phyloP scores from a whole-genome alignment of 2,888 invertebrate genomes.

The Cosmorhoe ocellata region DNA sequence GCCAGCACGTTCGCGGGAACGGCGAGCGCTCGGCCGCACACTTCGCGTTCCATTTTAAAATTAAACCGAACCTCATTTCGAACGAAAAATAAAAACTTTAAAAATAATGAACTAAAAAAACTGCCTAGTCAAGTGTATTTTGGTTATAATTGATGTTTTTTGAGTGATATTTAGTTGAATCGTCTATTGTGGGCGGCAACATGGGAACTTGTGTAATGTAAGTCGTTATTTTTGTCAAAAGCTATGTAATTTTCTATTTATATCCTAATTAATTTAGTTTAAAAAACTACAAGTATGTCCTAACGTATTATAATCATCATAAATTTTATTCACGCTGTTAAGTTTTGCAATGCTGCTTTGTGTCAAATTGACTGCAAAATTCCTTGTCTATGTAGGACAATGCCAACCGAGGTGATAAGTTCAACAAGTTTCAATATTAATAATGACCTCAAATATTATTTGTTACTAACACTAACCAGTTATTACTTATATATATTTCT shows the following conservation, averaged over 20 bases:
- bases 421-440: constrained; percentile 10
- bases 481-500: too few species aligned
- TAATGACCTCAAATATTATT: background rate
- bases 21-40: constrained; percentile 57
- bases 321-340: constrained; percentile 20
- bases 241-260: background rate
- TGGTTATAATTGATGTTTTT: constrained; percentile 50
- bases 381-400: constrained; percentile 66
- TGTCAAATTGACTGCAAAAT: constrained; percentile 51
- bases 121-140: constrained; percentile 46
- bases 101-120: constrained; percentile 46
- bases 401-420: constrained; percentile 49
- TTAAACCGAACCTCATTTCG: constrained; percentile 40
- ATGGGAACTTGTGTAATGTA: constrained; percentile 71
- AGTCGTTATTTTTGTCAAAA: constrained; percentile 46
- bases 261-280: too few species aligned
- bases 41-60: constrained; percentile 41
- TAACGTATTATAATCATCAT: background rate
- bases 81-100: constrained; percentile 29
- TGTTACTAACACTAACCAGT: background rate
- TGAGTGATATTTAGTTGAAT: constrained; percentile 56
- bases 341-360: constrained; percentile 33
- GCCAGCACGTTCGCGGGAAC: constrained; percentile 64
- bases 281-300: too few species aligned
- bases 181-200: constrained; percentile 52